These are phyloP conservation scores for Cyanoramphus novaezelandiae DNA, from an alignment of 2,113 vertebrate genomes.

Conservation along the genomic window DNA sequence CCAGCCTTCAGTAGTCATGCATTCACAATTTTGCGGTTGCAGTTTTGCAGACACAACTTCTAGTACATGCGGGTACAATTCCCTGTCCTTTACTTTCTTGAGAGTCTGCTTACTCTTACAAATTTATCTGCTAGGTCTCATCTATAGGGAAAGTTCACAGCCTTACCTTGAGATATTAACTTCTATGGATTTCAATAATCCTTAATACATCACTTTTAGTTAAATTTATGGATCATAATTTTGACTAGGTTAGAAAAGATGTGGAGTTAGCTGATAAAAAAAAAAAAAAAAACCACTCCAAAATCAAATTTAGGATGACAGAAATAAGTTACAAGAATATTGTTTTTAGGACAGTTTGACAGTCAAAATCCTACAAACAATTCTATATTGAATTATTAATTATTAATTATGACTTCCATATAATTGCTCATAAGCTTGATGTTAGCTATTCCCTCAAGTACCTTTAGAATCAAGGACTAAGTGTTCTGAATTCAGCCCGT, in stretches of 20 bases:
- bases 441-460: not conserved
- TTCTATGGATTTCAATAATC: not conserved
- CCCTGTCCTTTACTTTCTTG: not conserved
- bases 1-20: not conserved
- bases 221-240: not conserved
- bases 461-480: not conserved
- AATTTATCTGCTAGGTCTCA: not conserved
- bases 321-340: not conserved
- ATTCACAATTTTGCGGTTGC: not conserved
- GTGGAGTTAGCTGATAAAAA: not conserved
- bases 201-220: not conserved
- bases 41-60: not conserved
- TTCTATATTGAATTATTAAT: not conserved
- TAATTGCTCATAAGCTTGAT: not conserved
- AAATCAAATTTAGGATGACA: not conserved
- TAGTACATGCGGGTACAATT: accelerated
- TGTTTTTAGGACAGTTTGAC: not conserved
- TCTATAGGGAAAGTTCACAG: not conserved
- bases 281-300: not conserved
- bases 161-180: not conserved
- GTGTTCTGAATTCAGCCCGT: not conserved
- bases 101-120: not conserved
- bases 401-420: not conserved
- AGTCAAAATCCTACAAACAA: not conserved
- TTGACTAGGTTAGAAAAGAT: not conserved